Conservation (phyloP, 2,888 invertebrate genomes). For the Octodonta nipae region DNA sequence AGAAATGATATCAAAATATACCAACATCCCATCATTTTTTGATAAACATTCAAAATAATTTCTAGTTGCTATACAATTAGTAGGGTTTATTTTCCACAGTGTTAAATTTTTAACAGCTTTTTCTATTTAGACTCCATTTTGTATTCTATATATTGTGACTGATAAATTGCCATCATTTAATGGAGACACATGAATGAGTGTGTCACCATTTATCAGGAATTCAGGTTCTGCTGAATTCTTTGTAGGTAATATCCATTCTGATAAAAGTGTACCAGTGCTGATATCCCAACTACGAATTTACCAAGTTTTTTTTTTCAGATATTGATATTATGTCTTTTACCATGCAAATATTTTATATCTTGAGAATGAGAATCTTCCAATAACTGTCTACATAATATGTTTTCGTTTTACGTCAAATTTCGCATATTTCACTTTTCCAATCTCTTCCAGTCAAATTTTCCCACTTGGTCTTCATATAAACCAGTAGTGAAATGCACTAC, state of each 20-base stretch:
- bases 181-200: constrained; percentile 49
- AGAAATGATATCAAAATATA: constrained; percentile 45
- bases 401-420: constrained; percentile 66
- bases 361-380: constrained; percentile 52
- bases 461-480: constrained; percentile 86
- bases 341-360: constrained; percentile 52
- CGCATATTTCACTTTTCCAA: constrained; percentile 68
- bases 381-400: constrained; percentile 72
- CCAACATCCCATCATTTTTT: constrained; percentile 37
- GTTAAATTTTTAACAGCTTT: constrained; percentile 45
- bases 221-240: constrained; percentile 30
- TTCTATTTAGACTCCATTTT: constrained; percentile 45
- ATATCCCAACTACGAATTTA: constrained; percentile 69
- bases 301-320: constrained; percentile 47
- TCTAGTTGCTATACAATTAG: constrained; percentile 45
- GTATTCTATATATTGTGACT: constrained; percentile 47
- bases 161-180: constrained; percentile 50
- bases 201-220: constrained; percentile 40
- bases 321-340: constrained; percentile 60
- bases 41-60: constrained; percentile 54
- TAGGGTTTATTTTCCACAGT: constrained; percentile 40
- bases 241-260: constrained; percentile 56
- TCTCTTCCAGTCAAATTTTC: constrained; percentile 87
- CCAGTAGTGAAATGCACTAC: constrained; percentile 16
- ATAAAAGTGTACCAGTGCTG: constrained; percentile 55